phyloP scores from a whole-genome alignment of 1,140 invertebrate genomes.

The Paraescarpia echinospica region DNA sequence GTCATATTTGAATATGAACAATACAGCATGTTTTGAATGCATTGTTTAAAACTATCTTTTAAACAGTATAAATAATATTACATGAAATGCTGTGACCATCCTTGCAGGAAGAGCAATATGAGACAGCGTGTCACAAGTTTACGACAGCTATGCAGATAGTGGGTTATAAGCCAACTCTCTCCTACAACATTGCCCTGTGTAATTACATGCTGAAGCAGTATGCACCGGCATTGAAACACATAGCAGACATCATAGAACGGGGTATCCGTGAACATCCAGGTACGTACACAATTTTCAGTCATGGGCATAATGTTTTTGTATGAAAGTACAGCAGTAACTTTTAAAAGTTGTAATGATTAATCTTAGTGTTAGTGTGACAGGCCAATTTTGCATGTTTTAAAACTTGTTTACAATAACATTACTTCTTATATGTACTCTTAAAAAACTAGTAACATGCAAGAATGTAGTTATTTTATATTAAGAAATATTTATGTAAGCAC shows the following conservation, averaged over 20 bases:
- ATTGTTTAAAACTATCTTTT: too few relatives aligned
- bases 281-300: slow-evolving; percentile 31
- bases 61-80: too few relatives aligned
- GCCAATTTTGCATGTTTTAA: neutral
- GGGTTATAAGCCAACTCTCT: slow-evolving; percentile 68
- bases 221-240: slow-evolving; percentile 75
- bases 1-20: too few relatives aligned
- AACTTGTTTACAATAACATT: neutral
- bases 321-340: neutral
- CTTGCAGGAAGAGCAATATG: slow-evolving; percentile 77
- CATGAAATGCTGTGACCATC: neutral
- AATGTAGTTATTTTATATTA: neutral
- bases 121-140: slow-evolving; percentile 92
- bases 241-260: slow-evolving; percentile 92
- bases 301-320: neutral
- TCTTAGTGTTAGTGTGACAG: neutral
- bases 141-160: slow-evolving; percentile 72
- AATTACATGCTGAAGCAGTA: slow-evolving; percentile 95
- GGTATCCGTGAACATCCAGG: slow-evolving; percentile 93
- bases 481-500: neutral
- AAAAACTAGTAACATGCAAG: too few relatives aligned
- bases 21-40: too few relatives aligned
- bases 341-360: neutral
- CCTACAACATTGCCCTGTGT: slow-evolving; percentile 95
- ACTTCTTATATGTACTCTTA: neutral